These are phyloP conservation scores for Chitala chitala DNA, from an alignment of 2,113 vertebrate species.

Conservation along the genomic window DNA sequence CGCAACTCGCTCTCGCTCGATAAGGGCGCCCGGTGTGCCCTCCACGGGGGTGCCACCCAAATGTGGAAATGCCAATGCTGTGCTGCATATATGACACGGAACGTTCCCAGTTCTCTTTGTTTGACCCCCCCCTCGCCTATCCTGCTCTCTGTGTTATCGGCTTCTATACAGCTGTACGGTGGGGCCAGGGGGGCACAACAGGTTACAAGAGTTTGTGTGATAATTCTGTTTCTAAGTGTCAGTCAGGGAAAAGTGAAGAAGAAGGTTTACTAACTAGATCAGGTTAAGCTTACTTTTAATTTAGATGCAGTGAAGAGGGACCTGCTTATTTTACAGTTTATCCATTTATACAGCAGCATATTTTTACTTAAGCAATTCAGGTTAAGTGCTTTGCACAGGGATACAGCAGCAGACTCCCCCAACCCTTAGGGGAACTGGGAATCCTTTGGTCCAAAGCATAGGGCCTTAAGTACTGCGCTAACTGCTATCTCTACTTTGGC, in stretches of 20 bases:
- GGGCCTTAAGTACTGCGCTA: background rate
- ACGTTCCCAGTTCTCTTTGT: slow-evolving; percentile 26
- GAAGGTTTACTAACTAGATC: background rate
- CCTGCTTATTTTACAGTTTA: too few relatives aligned
- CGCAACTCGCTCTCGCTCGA: slow-evolving; percentile 39
- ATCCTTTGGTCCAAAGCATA: too few relatives aligned
- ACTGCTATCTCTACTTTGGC: background rate
- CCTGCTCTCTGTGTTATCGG: slow-evolving; percentile 54
- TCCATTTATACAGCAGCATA: background rate
- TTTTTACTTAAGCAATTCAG: background rate
- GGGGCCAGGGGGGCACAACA: slow-evolving; percentile 50
- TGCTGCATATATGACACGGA: slow-evolving; percentile 45
- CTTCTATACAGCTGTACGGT: slow-evolving; percentile 53
- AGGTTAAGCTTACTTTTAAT: slow-evolving; percentile 8
- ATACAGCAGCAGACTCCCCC: background rate
- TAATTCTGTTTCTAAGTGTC: background rate
- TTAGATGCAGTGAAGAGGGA: too few relatives aligned
- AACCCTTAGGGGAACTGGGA: too few relatives aligned
- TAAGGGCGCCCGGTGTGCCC: slow-evolving; percentile 40
- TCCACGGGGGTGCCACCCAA: slow-evolving; percentile 24
- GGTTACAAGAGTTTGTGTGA: slow-evolving; percentile 13
- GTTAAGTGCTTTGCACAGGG: background rate
- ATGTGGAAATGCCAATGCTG: slow-evolving; percentile 56
- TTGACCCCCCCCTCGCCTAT: slow-evolving; percentile 38
- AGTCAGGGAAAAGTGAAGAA: background rate